Conservation (phyloP, 1,140 invertebrate genomes). For the Scaptomyza montana region DNA sequence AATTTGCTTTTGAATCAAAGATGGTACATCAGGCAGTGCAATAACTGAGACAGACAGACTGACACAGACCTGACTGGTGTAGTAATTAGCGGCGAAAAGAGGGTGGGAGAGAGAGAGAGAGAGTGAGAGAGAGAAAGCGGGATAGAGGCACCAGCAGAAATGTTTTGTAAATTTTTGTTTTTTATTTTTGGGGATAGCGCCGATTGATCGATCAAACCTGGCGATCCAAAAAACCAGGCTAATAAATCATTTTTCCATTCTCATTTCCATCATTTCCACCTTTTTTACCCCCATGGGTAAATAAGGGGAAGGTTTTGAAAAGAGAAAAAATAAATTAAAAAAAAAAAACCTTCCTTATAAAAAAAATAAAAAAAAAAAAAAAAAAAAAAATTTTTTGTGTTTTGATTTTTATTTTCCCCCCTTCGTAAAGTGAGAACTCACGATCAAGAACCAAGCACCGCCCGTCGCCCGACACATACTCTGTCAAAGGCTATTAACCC, state of each 20-base stretch:
- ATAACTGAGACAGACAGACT: neutral
- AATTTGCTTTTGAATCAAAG: neutral
- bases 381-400: too few relatives aligned
- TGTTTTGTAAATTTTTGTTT: neutral
- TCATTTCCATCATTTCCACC: slow-evolving; percentile 29
- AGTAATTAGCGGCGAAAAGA: slow-evolving; percentile 9
- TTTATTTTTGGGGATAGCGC: slow-evolving; percentile 37
- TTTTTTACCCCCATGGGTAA: too few relatives aligned
- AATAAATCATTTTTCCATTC: slow-evolving; percentile 78
- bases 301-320: too few relatives aligned
- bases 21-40: slow-evolving; percentile 5
- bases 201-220: slow-evolving; percentile 78
- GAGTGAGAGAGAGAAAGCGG: neutral
- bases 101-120: neutral
- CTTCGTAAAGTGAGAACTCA: slow-evolving; percentile 72
- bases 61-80: too few relatives aligned
- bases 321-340: too few relatives aligned
- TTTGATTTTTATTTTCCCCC: slow-evolving; percentile 1
- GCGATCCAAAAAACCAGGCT: slow-evolving; percentile 38
- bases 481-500: slow-evolving; percentile 80
- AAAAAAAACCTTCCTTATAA: too few relatives aligned
- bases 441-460: slow-evolving; percentile 60
- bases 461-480: slow-evolving; percentile 44
- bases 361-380: too few relatives aligned
- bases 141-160: slow-evolving; percentile 28